Evolutionary conservation across 1,140 invertebrate species (phyloP).

Genomic region (Octopus sinensis): DNA sequence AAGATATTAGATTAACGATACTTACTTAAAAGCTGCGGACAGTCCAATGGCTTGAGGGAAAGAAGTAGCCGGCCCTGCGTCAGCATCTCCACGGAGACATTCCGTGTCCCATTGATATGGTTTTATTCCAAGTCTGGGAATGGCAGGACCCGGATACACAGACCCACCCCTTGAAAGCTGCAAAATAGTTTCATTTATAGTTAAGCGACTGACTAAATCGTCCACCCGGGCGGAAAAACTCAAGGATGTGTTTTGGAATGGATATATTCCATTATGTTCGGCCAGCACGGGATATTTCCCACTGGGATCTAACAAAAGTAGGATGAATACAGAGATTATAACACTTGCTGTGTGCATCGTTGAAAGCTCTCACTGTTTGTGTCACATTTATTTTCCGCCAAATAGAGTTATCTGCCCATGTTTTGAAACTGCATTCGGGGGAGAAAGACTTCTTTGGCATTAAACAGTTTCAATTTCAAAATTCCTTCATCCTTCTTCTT

Average conservation of each 20-base stretch:
- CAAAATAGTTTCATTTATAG: conserved; percentile 43
- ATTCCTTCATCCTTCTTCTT: no score
- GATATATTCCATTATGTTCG: not conserved
- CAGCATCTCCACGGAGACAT: conserved; percentile 47
- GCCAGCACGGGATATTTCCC: no score
- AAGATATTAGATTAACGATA: not conserved
- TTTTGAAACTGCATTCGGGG: no score
- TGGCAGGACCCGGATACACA: conserved; percentile 44
- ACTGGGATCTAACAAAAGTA: no score
- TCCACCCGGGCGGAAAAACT: not conserved
- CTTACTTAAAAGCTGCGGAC: conserved; percentile 11
- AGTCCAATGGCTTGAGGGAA: conserved; percentile 6
- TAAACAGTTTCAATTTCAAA: no score
- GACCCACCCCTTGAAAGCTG: conserved; percentile 49
- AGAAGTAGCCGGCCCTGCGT: not conserved
- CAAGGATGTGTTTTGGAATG: not conserved
- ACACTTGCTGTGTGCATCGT: no score
- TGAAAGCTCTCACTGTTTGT: no score
- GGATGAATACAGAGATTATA: no score
- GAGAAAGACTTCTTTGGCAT: no score
- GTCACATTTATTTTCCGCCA: no score
- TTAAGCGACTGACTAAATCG: conserved; percentile 26
- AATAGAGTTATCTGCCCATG: no score
- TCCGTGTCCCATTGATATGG: conserved; percentile 52
- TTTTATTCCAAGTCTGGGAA: conserved; percentile 45